phyloP scores from a whole-genome alignment of 2,888 invertebrate genomes.

The Bombylius major region DNA sequence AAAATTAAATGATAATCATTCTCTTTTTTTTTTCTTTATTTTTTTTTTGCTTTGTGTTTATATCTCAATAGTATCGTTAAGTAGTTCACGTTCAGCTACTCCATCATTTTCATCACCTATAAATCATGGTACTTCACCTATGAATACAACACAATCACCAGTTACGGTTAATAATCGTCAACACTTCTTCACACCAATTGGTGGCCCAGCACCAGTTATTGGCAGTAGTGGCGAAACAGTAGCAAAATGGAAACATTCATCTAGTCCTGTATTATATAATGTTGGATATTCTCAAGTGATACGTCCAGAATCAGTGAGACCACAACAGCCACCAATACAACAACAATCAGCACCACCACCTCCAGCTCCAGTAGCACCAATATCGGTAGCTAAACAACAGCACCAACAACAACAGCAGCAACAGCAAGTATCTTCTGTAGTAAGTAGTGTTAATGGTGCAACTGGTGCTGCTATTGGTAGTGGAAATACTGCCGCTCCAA shows the following conservation, averaged over 20 bases:
- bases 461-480: constrained; percentile 1
- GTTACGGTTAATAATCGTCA: constrained; percentile 61
- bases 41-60: background rate
- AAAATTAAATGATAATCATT: background rate
- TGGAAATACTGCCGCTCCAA: constrained; percentile 30
- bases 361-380: constrained; percentile 29
- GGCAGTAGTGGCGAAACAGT: constrained; percentile 20
- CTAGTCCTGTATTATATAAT: constrained; percentile 34
- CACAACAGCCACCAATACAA: constrained; percentile 23
- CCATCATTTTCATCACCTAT: constrained; percentile 76
- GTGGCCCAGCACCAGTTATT: constrained; percentile 43
- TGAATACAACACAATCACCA: constrained; percentile 50
- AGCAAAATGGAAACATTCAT: constrained; percentile 33
- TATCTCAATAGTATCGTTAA: constrained; percentile 62
- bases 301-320: constrained; percentile 27
- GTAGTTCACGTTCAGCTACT: constrained; percentile 85
- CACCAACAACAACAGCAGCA: constrained; percentile 22
- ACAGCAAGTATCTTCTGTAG: constrained; percentile 34
- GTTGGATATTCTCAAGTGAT: constrained; percentile 28
- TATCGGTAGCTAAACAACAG: constrained; percentile 33
- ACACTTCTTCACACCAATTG: constrained; percentile 87
- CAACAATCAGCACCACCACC: constrained; percentile 26
- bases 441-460: constrained; percentile 24
- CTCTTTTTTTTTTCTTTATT: background rate
- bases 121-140: constrained; percentile 53